Evolutionary conservation across 2,797 vertebrate genomes (phyloP), one percentile per base, ranked within the genome.

Genomic region (Tenualosa thibaudeaui): DNA sequence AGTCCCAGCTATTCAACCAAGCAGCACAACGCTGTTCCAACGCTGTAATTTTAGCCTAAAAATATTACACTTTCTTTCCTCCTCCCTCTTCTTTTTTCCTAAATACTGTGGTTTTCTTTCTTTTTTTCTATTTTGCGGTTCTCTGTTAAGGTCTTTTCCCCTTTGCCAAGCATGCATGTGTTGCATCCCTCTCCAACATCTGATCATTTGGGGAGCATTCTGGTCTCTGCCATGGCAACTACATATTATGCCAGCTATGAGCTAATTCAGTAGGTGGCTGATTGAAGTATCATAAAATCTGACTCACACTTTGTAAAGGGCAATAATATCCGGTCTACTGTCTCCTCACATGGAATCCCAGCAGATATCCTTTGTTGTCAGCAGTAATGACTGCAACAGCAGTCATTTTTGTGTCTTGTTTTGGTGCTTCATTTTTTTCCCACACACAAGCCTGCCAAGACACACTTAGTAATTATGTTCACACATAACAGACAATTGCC

Each of bases 41-140:
- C 94, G 89, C 92, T 96, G 94, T 96, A 96, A 96, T 96, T 96
- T 96, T 56, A 91, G 91, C 95, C 96, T 96, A 96, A 96, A 96
- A 96, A 96, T 96, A 96, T 95, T 94, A 94, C 91, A 93, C 94
- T 95, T 96, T 95, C 94, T 95, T 96, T 95, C 93, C 94, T 95
- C 93, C 94, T 94, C 94, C 91, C 71, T 91, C 92, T 94, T 86
- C 65, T 86, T 86, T 87, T 85, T 94, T 94, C 92, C 91, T 91
- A 94, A 95, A 95, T 93, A 93, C 91, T 93, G 94, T 90, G 93
- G 94, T 89, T 89, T 93, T 95, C 92, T 95, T 92, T 85, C 90
- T 95, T 89, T 89, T 90, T 89, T 90, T 90, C 90, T 93, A 92
- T 90, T 92, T 92, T 95, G 95, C 85, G 95, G 96, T 91, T 93